phyloP scores from a whole-genome alignment of 2,113 vertebrate species.

The Paradisaea rubra region DNA sequence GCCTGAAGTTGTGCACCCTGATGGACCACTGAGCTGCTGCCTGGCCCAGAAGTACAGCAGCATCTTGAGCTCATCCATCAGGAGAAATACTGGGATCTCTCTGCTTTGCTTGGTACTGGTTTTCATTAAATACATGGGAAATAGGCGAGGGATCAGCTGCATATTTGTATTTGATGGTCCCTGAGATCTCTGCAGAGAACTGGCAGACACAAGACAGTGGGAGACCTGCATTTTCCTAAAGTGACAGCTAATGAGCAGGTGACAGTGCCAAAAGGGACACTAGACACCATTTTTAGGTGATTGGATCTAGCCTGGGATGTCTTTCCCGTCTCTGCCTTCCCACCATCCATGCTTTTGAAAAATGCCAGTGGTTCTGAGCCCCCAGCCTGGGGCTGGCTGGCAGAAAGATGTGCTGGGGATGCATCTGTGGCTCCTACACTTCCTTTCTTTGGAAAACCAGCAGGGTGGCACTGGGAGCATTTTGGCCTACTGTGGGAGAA shows the following conservation, averaged over 20 bases:
- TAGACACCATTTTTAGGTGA: not conserved
- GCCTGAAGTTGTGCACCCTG: not conserved
- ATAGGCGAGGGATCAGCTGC: not conserved
- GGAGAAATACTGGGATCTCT: not conserved
- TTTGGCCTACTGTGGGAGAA: not conserved
- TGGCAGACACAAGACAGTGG: not conserved
- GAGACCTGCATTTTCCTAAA: not conserved
- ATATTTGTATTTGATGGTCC: not conserved
- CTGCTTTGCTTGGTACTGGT: not conserved
- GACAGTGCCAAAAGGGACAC: not conserved
- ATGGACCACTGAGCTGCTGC: rapidly evolving
- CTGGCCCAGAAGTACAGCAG: not conserved
- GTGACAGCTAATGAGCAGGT: not conserved
- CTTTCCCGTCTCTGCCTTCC: not conserved
- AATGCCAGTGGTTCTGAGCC: not conserved
- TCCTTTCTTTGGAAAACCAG: not conserved
- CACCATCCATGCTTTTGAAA: not conserved
- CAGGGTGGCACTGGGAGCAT: not conserved
- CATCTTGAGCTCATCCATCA: not conserved
- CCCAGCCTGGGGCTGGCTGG: not conserved
- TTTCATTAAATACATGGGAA: not conserved
- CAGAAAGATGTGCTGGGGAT: not conserved
- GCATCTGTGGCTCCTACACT: rapidly evolving
- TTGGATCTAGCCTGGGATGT: not conserved
- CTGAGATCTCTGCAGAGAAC: not conserved